Percentiles rank a stretch among this genome's conserved stretches.
Conservation (phyloP, 2,113 vertebrate genomes). For the Sigmodon hispidus region DNA sequence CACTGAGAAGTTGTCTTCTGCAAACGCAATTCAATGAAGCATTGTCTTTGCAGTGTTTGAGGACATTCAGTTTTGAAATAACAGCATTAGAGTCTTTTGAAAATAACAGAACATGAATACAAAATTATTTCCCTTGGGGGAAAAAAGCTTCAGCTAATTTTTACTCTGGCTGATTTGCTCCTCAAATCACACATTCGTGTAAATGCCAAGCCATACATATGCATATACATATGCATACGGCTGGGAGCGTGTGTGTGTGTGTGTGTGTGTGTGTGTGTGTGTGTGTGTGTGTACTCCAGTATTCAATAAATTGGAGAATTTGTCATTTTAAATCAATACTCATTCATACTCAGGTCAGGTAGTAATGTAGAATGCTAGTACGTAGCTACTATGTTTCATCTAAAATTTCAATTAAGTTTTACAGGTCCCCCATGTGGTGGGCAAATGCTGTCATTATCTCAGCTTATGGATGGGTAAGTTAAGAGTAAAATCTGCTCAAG, state of each 20-base stretch:
- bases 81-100: slow-evolving; percentile 78
- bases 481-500: slow-evolving; percentile 72
- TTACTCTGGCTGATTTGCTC: slow-evolving; percentile 81
- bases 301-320: slow-evolving; percentile 67
- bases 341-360: slow-evolving; percentile 71
- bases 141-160: slow-evolving; percentile 81
- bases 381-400: slow-evolving; percentile 62
- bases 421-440: slow-evolving; percentile 63
- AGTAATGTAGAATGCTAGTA: slow-evolving; percentile 59
- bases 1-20: slow-evolving; percentile 65
- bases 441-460: slow-evolving; percentile 70
- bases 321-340: slow-evolving; percentile 75
- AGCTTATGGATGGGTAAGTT: slow-evolving; percentile 65
- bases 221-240: slow-evolving; percentile 81
- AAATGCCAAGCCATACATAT: slow-evolving; percentile 82
- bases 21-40: slow-evolving; percentile 65
- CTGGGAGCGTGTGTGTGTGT: slow-evolving; percentile 38
- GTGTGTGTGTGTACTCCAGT: slow-evolving; percentile 51
- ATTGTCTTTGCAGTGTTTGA: slow-evolving; percentile 80
- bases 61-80: slow-evolving; percentile 79
- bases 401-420: slow-evolving; percentile 77
- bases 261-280: neutral
- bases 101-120: slow-evolving; percentile 81
- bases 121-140: slow-evolving; percentile 81
- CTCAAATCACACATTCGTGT: slow-evolving; percentile 81